Base-by-base conservation (phyloP, 2,888 invertebrate genomes). In the Clistopyga incitator region DNA sequence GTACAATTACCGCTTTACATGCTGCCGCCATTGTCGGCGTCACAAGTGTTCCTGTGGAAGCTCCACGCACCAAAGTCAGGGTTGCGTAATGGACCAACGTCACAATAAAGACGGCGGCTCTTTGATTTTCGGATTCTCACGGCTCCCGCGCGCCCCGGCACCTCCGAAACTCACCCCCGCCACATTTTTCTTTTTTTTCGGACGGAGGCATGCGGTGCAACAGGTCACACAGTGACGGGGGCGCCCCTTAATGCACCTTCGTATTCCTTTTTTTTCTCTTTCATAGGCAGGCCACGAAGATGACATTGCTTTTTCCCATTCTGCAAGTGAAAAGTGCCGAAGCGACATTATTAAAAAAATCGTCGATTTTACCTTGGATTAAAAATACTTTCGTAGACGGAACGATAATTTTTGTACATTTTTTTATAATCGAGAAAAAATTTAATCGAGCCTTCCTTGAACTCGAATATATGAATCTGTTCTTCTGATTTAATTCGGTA, bases 71-170 rank as follows among this genome's bases (percentile, higher is more conserved):
- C 89, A 90, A 90, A 88, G 90, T 90, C 89, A 86, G 86, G 81
- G 88, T 92, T 91, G 88, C 90, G 92, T 90, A 92, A 92, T 92
- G 89, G 91, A 88, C 80, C 86, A 74, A 86, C 86, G 88, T 89
- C 86, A 91, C 90, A 91, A 91, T 90, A 87, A 79, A 85, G 88
- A 88, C 91, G 91, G 91, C 88, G 82, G 85, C 59, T 87, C 91
- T 92, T 92, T 92, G 92, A 92, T 86, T 89, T 85, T 77, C 78
- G 85, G 80, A 89, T 92, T 92, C 92, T 92, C 92, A 92, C 92
- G 92, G 87, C 87, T 87, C 84, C 87, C 88, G 82, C 87, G 87
- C 86, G 86, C 87, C 86, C 87, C 78, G 86, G 85, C 81, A 85
- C 80, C 71, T 47, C 67, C 77, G 75, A 67, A 71, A 74, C 74